These are phyloP conservation scores for Leptothorax acervorum DNA, from an alignment of 2,888 invertebrate species.

Conservation along the genomic window DNA sequence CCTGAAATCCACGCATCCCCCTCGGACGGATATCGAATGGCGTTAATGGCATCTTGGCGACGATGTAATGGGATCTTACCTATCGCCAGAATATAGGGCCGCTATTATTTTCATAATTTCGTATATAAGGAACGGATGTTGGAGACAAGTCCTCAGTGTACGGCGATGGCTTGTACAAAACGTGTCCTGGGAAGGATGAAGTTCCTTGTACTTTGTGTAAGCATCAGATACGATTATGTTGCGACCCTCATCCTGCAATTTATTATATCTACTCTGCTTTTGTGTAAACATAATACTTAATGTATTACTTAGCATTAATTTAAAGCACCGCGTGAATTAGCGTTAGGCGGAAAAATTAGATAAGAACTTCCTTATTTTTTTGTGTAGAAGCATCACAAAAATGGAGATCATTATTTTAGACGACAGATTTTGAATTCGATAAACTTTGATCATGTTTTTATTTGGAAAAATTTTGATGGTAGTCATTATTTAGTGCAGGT, in stretches of 20 bases:
- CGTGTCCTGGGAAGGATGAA: constrained; percentile 63
- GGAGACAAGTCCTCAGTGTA: constrained; percentile 29
- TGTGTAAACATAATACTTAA: background rate
- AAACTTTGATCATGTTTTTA: background rate
- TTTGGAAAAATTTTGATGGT: background rate
- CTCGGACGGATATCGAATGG: constrained; percentile 72
- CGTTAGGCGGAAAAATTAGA: background rate
- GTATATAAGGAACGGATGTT: constrained; percentile 69
- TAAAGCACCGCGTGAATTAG: background rate
- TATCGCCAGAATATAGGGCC: constrained; percentile 39
- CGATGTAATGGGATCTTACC: constrained; percentile 56
- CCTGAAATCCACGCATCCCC: constrained; percentile 31
- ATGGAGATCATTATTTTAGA: background rate
- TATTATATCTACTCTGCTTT: background rate
- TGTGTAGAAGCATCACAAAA: background rate
- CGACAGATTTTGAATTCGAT: background rate
- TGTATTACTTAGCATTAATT: background rate
- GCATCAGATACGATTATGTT: constrained; percentile 33
- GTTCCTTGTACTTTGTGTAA: constrained; percentile 70
- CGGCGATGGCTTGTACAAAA: background rate
- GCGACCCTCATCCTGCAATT: background rate
- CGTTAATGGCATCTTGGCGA: constrained; percentile 78
- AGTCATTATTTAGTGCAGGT: background rate
- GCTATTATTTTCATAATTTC: constrained; percentile 59
- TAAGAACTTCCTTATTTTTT: background rate